Evolutionary conservation across 2,113 vertebrate species (phyloP).

Genomic region (Pao palembangensis): DNA sequence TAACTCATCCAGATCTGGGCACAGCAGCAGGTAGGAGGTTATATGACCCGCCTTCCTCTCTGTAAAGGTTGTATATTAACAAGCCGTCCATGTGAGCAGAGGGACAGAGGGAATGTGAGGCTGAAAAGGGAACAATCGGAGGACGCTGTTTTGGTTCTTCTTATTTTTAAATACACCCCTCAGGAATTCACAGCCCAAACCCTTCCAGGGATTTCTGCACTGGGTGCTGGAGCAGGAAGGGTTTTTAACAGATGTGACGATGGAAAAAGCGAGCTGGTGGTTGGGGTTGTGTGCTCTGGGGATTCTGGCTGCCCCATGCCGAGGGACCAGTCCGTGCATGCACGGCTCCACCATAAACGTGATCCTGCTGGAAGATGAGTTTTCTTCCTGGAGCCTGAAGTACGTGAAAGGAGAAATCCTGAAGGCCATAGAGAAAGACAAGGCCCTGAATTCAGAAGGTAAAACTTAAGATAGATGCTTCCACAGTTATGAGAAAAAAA

Average conservation of each 20-base stretch:
- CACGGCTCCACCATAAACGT: slow-evolving; percentile 76
- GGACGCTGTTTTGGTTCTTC: background rate
- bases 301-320: slow-evolving; percentile 18
- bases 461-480: slow-evolving; percentile 5
- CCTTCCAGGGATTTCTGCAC: background rate
- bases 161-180: background rate
- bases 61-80: slow-evolving; percentile 74
- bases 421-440: slow-evolving; percentile 65
- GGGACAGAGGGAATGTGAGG: slow-evolving; percentile 12
- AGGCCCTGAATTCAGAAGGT: slow-evolving; percentile 58
- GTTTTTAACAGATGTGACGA: slow-evolving; percentile 2
- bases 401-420: slow-evolving; percentile 69
- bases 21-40: slow-evolving; percentile 18
- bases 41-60: slow-evolving; percentile 29
- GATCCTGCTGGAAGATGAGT: slow-evolving; percentile 81
- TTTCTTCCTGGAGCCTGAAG: slow-evolving; percentile 70
- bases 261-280: slow-evolving; percentile 29
- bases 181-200: background rate
- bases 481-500: too few species aligned
- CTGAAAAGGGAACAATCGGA: background rate
- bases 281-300: slow-evolving; percentile 28
- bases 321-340: slow-evolving; percentile 25
- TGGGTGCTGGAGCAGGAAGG: background rate
- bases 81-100: slow-evolving; percentile 15
- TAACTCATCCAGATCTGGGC: slow-evolving; percentile 37